These are phyloP conservation scores for Polydrusus pterygomalis DNA, from an alignment of 2,888 invertebrate genomes.

Conservation along the genomic window DNA sequence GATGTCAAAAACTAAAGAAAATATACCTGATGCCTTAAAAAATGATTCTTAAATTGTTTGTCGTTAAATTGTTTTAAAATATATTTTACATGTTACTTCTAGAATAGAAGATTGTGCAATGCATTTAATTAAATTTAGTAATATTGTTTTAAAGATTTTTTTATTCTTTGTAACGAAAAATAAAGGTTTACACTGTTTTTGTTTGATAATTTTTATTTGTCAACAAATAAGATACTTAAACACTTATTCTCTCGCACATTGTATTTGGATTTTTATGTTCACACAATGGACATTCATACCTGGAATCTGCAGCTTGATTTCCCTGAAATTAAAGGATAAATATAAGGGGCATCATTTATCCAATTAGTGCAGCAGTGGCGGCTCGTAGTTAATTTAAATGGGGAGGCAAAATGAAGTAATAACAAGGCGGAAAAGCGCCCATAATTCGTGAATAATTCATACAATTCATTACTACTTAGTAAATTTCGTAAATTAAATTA, in stretches of 20 bases:
- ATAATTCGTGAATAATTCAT: too few relatives aligned
- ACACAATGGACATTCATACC: constrained; percentile 82
- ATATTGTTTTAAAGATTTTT: constrained; percentile 30
- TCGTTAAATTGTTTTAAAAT: constrained; percentile 10
- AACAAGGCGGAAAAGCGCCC: too few relatives aligned
- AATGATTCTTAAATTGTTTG: constrained; percentile 60
- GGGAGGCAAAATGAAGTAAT: too few relatives aligned
- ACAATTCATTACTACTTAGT: too few relatives aligned
- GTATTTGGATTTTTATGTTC: constrained; percentile 70
- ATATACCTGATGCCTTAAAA: constrained; percentile 84
- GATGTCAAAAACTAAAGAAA: constrained; percentile 88
- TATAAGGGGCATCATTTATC: too few relatives aligned
- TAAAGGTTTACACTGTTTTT: constrained; percentile 44
- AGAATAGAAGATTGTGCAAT: constrained; percentile 42
- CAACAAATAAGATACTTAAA: constrained; percentile 39
- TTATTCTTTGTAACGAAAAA: constrained; percentile 35
- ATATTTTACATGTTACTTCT: constrained; percentile 30
- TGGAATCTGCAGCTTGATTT: constrained; percentile 79
- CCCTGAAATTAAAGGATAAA: constrained; percentile 73
- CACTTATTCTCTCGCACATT: constrained; percentile 66
- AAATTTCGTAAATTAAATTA: too few relatives aligned
- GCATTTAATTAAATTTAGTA: constrained; percentile 44
- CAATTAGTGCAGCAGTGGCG: too few relatives aligned
- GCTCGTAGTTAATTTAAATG: too few relatives aligned
- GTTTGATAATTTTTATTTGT: constrained; percentile 3